Base-by-base conservation (phyloP, 2,113 vertebrate genomes). In the Dendrocopos noguchii region DNA sequence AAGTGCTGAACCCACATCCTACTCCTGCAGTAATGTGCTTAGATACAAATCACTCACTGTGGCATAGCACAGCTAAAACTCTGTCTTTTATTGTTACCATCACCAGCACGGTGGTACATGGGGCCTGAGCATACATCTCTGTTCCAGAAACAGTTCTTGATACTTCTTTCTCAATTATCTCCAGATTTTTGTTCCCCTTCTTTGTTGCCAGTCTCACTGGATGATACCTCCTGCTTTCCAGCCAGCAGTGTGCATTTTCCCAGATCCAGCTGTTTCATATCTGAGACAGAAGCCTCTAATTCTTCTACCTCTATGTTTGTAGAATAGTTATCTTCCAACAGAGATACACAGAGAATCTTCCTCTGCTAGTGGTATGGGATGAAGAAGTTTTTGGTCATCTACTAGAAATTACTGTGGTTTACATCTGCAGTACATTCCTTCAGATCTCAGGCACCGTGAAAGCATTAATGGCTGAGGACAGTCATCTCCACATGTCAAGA, bases 321-420 rank as follows among this genome's bases (percentile, higher is more conserved):
- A 15, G 31, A 84, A 60, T 9, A 7, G 7, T 1, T 76, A 3
- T 2, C 0, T 10, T 4, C 7, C 14, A 22, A 9, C 7, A 13
- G 19, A 74, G n/a, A 50, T 4, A 17, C 12, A 28, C 2, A 28
- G 17, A 56, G 33, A 72, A 18, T 4, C 1, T 0, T 3, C 20
- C 63, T 57, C 66, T 47, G 56, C 70, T 64, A 64, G 36, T 22
- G 1, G 1, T 4, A 8, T 53, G 56, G 9, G 25, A 42, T 47
- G 28, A 77, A 82, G 28, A 16, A 52, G 11, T 31, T 77, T 36
- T 60, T 31, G 57, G 36, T 33, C 25, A 63, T 31, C 34, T 59
- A 1, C 17, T 60, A 31, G 47, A 66, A 77, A 12, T 78, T 52
- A 59, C 0, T 31, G 12, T 12, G 21, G 77, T 90, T 80, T 78